Base-by-base conservation (phyloP, 2,888 invertebrate species). In the Tupiocoris notatus region DNA sequence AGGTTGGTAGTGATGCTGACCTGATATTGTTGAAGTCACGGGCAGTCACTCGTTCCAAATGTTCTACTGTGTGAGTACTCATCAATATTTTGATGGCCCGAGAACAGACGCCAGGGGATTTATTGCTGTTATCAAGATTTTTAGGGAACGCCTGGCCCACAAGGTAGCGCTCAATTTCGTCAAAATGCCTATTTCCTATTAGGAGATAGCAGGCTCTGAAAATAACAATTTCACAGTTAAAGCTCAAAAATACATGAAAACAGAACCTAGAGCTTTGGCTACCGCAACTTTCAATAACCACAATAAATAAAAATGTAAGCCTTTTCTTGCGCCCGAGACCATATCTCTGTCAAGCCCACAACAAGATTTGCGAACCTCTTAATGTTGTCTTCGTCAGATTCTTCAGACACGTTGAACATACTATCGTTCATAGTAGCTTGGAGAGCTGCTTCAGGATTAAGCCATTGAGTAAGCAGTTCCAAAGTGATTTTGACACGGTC, bases 401-500 rank as follows among this genome's bases (percentile, higher is more conserved):
- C 73, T 54, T 63, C 73, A 24, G 73, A 73, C 12, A 3, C n/a
- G 57, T 73, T 20, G 12, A 75, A 57, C 58, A 67, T 74, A 16
- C 67, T 77, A 54, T 77, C 78, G 22, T 77, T 76, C 18, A 76
- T 74, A 24, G 75, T 74, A 7, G 71, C 67, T 54, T 79, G 77
- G 20, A 78, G 76, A 1, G 74, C 76, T 25, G 67, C 76, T 18
- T 77, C 78, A 2, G 81, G 78, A 77, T 83, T 80, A 58, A 87
- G 80, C 84, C 84, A 86, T 74, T 83, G 83, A 7, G 83, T 81
- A 21, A 87, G 79, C 66, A 86, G 82, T 59, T 83, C 82, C 12
- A 83, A 80, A 62, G 84, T 83, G 16, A 85, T 82, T 70, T 84
- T 82, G 2, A 81, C 76, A 16, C 85, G 80, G 76, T 86, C 83